phyloP scores from a whole-genome alignment of 2,888 invertebrate species.

The Coenonympha glycerion region DNA sequence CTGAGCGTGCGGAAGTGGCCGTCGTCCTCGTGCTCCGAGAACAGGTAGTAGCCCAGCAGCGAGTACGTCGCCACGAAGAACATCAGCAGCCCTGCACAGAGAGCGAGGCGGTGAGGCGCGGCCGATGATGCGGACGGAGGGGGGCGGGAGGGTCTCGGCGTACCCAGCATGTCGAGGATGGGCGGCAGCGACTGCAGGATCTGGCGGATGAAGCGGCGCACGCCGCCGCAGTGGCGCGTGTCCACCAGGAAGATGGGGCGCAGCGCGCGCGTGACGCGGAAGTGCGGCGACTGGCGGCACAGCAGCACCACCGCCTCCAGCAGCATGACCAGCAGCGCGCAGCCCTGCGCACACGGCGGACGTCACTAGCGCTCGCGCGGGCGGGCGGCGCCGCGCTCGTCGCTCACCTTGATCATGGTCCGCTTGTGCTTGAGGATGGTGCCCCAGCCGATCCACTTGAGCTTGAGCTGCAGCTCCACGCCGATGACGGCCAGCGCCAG shows the following conservation, averaged over 20 bases:
- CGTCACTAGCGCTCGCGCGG: neutral
- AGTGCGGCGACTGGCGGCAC: slow-evolving; percentile 87
- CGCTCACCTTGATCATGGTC: slow-evolving; percentile 89
- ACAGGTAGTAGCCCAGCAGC: slow-evolving; percentile 87
- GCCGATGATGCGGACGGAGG: no score
- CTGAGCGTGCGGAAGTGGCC: slow-evolving; percentile 86
- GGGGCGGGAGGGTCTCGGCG: neutral
- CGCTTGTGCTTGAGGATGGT: slow-evolving; percentile 89
- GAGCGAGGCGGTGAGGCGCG: neutral
- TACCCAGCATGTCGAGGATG: slow-evolving; percentile 89
- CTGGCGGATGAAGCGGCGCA: slow-evolving; percentile 84
- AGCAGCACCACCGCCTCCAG: slow-evolving; percentile 87
- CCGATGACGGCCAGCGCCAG: slow-evolving; percentile 84
- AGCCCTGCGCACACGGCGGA: slow-evolving; percentile 69
- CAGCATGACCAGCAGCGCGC: slow-evolving; percentile 86
- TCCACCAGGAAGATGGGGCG: slow-evolving; percentile 93
- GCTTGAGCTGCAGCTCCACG: slow-evolving; percentile 84
- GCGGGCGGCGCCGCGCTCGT: neutral
- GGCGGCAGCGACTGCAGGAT: slow-evolving; percentile 90
- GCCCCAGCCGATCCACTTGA: slow-evolving; percentile 90
- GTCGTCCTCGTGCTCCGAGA: slow-evolving; percentile 82
- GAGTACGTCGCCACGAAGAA: slow-evolving; percentile 91
- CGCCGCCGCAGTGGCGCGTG: slow-evolving; percentile 88
- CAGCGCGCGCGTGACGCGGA: slow-evolving; percentile 89
- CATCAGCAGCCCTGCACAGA: slow-evolving; percentile 77